Evolutionary conservation across 2,797 vertebrate species (phyloP), one percentile per base, ranked within the genome.

Genomic region (Xerus rutilus): DNA sequence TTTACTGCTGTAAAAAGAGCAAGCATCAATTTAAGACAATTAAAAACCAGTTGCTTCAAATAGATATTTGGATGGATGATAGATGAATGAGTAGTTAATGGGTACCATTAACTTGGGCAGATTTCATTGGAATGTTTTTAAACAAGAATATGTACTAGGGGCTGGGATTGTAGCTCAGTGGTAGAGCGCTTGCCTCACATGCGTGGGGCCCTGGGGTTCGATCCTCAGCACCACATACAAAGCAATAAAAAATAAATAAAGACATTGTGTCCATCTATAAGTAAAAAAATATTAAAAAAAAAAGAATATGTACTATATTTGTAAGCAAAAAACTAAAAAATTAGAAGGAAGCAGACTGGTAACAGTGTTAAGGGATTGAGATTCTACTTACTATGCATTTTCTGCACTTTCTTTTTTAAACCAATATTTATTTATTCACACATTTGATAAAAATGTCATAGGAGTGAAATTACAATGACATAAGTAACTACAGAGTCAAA

Each of bases 401-500:
- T 30, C 18, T 54, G 18, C 52, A 54, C 18, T 54, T 54, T 54
- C 52, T 54, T 49, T 78, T 87, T 76, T 81, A 81, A 97, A 97
- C 77, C 97, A 98, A 97, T 95, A 62, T 74, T 96, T 86, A 39
- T 86, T 98, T 98, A 98, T 98, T 98, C 94, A 97, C 92, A 78
- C 82, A 57, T 96, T 79, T 84, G 47, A 89, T 97, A 98, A 96
- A 98, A 97, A 97, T 79, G 72, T 97, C 92, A 95, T 91, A 95
- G 77, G 30, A 96, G 93, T 97, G 59, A 97, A 97, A 95, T 94
- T 78, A 54, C 17, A 54, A 95, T 52, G 82, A 81, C 81, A 32
- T 32, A 79, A 89, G 83, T 79, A 97, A 88, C 67, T 62, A 92
- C 62, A 93, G 64, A 93, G 62, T 94, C 84, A 74, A 89, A 82